Base-by-base conservation (phyloP, 2,113 vertebrate genomes). In the Gnathochromis pfefferi region DNA sequence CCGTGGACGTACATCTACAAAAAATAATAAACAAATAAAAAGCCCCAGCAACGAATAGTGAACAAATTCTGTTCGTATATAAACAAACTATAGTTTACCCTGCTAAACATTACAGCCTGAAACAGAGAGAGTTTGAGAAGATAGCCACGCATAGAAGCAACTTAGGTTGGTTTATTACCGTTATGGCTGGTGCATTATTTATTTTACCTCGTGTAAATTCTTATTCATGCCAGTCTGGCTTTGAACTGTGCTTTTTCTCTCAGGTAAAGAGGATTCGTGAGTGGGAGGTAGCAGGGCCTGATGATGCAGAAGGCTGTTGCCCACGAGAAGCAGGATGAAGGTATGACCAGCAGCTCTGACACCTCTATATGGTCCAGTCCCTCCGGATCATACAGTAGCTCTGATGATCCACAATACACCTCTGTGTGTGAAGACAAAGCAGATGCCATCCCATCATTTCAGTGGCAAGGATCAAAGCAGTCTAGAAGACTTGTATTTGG, bases 381-480 rank as follows among this genome's bases (percentile, higher is more conserved):
- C 28, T 31, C 23, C 70, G 40, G 35, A 6, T 16, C 5, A 35
- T 4, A 3, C 31, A n/a, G 54, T 28, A 51, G 7, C 33, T 78
- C 49, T 2, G 33, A 83, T 16, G 40, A 7, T 54, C 16, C 79
- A 1, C 85, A 88, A 33, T 86, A 83, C 80, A 90, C 90, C 1
- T 83, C 95, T 83, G 92, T 91, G 58, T 96, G 92, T 65, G 9
- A 87, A 47, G 93, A 92, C 19, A 40, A 58, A 2, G 80, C n/a
- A 23, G 47, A 49, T 21, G n/a, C 10, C 8, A 28, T 4, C 7
- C 23, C 65, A 42, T 7, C 81, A 65, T 23, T 68, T 49, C 54
- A 47, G 35, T 10, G n/a, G 5, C 58, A 40, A 51, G 19, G 5
- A 57, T 38, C 42, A 2, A 68, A 3, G 7, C 4, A 3, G 49